Percentiles rank a stretch among this genome's conserved stretches.
phyloP scores from a whole-genome alignment of 1,140 invertebrate genomes.

The Propsilocerus akamusi region DNA sequence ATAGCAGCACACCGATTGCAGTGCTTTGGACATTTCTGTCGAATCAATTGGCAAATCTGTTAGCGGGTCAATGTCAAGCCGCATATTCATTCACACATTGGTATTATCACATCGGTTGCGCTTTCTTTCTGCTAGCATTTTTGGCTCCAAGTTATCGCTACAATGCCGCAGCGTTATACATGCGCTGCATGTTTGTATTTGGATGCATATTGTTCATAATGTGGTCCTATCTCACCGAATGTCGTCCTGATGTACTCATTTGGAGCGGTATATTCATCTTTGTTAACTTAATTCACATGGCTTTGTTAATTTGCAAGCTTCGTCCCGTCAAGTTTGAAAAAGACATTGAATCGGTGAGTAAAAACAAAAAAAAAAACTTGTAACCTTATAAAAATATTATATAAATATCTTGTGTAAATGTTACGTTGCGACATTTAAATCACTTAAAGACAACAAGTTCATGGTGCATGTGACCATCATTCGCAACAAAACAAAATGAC shows the following conservation, averaged over 20 bases:
- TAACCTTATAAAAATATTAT: no score
- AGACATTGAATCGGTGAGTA: conserved; percentile 63
- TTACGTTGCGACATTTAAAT: no score
- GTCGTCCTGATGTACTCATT: conserved; percentile 65
- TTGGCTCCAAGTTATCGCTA: conserved; percentile 59
- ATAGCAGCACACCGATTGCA: not conserved
- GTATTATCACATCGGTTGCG: conserved; percentile 68
- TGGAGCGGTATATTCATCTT: conserved; percentile 71
- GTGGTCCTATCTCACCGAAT: conserved; percentile 70
- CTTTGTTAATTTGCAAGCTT: conserved; percentile 60
- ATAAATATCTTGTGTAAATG: no score
- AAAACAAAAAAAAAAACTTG: no score
- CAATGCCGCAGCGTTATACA: conserved; percentile 44
- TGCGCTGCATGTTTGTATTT: conserved; percentile 53
- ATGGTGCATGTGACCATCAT: no score
- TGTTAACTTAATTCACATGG: conserved; percentile 67
- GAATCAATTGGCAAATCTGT: not conserved
- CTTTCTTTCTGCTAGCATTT: conserved; percentile 62
- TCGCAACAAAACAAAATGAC: no score
- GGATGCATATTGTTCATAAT: conserved; percentile 58
- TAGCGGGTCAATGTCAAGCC: not conserved
- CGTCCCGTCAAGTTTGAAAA: conserved; percentile 66
- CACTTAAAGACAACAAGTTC: no score
- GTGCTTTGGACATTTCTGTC: not conserved
- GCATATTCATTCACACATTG: conserved; percentile 35